Base-by-base conservation (phyloP, 2,888 invertebrate genomes). In the Schrankia costaestrigalis region DNA sequence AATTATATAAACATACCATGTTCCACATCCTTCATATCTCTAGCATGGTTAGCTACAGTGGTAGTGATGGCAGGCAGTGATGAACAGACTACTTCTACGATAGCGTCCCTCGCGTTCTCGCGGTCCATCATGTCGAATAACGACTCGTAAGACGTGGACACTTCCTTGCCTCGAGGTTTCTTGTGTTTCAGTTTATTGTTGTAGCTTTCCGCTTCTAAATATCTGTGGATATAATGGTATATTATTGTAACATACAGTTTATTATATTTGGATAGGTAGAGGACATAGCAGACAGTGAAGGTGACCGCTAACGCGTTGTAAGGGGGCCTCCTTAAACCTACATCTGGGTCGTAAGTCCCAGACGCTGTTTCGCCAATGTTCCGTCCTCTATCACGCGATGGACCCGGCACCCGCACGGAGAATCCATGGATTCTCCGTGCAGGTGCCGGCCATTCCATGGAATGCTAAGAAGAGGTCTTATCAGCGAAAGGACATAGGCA, bases 131-230 rank as follows among this genome's bases (percentile, higher is more conserved):
- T 41, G 6, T 71, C 73, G 1, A 62, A 56, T 1, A 80, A 38
- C 0, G 81, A 68, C 66, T 79, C 78, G 1, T 52, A 49, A 0
- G 79, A 71, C 32, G 69, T 66, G 37, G 66, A 84, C 50, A 54
- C 41, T 41, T 69, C 83, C 54, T 67, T 88, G 44, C 40, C 76
- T 58, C 70, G 85, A 58, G 55, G 72, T 54, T 71, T 68, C 1
- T 42, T 37, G 1, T 65, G 63, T 11, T 73, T 75, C 2, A 84
- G 26, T 12, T 72, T 75, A 11, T 65, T 74, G 63, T 90, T 87
- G 52, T 80, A 80, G 17, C 89, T 81, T 45, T 90, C 89, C 0
- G 91, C 90, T 71, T 91, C 90, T 13, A 90, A 55, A 50, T 89
- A 91, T 46, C 90, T 88, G 54, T 3, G 8, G 15, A 18, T 32